A percentile compares a stretch with the other conserved stretches of the same genome.
These are phyloP conservation scores for Aphaenogaster ashmeadi DNA, from an alignment of 1,140 invertebrate genomes.

Conservation along the genomic window DNA sequence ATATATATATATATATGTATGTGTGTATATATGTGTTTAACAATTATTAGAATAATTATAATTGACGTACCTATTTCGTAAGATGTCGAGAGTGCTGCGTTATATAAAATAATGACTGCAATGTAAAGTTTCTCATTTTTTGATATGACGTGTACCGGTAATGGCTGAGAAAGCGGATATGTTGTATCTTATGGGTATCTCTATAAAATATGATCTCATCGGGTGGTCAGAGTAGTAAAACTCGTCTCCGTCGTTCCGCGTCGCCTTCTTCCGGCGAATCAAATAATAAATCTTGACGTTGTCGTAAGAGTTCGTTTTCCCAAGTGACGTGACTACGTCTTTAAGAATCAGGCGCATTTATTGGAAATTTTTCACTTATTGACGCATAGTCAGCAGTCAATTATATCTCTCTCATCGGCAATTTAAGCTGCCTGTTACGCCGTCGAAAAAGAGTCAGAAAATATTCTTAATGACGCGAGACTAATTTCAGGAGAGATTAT, in stretches of 20 bases:
- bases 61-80: neutral
- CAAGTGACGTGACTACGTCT: neutral
- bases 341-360: neutral
- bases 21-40: neutral
- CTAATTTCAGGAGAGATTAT: neutral
- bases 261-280: neutral
- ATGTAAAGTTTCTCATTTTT: slow-evolving; percentile 10
- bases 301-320: neutral
- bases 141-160: neutral
- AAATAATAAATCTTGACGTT: slow-evolving; percentile 58
- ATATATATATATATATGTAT: too few relatives aligned
- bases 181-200: neutral
- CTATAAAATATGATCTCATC: slow-evolving; percentile 65
- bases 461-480: neutral
- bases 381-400: slow-evolving; percentile 26
- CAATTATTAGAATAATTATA: slow-evolving; percentile 19
- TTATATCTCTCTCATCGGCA: slow-evolving; percentile 19
- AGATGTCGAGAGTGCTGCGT: neutral
- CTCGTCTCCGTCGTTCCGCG: neutral
- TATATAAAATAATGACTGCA: neutral
- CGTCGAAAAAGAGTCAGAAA: neutral
- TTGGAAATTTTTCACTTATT: slow-evolving; percentile 27
- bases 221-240: slow-evolving; percentile 1
- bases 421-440: neutral
- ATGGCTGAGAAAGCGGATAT: slow-evolving; percentile 37